phyloP scores from a whole-genome alignment of 2,797 vertebrate species.

The Cephalopachus bancanus region DNA sequence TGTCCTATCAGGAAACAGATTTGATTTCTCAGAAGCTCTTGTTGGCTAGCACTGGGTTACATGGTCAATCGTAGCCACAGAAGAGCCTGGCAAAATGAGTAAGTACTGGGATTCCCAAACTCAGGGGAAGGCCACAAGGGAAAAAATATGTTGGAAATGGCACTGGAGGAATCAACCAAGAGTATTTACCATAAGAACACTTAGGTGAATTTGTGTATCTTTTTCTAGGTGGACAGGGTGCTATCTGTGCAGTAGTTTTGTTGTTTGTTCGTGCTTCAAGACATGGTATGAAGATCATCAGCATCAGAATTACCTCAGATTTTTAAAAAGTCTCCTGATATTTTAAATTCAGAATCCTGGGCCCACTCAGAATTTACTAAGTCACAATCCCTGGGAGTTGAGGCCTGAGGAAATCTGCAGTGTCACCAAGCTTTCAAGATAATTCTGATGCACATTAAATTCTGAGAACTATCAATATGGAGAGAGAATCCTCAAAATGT shows the following conservation, averaged over 20 bases:
- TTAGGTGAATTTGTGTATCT: too few species aligned
- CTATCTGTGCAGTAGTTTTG: neutral
- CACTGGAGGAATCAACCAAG: neutral
- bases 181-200: neutral
- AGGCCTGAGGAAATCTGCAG: neutral
- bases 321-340: neutral
- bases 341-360: neutral
- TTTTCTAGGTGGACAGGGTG: neutral
- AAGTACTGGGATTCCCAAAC: neutral
- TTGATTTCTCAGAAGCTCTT: neutral
- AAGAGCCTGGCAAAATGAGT: neutral
- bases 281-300: neutral
- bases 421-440: neutral
- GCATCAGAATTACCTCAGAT: neutral
- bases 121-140: neutral
- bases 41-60: neutral
- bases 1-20: neutral
- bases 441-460: neutral
- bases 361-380: neutral
- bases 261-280: neutral
- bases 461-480: neutral
- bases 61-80: neutral
- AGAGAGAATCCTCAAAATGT: neutral
- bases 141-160: neutral
- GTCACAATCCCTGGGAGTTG: neutral